phyloP scores from a whole-genome alignment of 1,140 invertebrate species.

The Diorhabda sublineata region DNA sequence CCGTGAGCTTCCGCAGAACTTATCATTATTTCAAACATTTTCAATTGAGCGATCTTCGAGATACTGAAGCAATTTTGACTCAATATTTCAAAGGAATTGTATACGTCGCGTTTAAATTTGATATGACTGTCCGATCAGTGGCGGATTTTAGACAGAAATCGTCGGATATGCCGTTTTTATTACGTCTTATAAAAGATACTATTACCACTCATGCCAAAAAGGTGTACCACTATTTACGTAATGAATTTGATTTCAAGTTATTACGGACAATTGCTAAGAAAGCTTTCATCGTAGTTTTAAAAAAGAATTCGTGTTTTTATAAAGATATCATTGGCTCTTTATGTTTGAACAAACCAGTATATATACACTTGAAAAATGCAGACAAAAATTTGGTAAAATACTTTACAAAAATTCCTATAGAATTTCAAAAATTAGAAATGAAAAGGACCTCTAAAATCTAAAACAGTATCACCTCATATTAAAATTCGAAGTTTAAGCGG shows the following conservation, averaged over 20 bases:
- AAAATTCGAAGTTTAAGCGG: too few species aligned
- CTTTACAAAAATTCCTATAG: constrained; percentile 4
- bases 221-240: background rate
- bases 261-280: constrained; percentile 15
- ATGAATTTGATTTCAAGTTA: constrained; percentile 5
- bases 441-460: constrained; percentile 14
- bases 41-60: constrained; percentile 17
- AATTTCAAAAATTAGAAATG: constrained; percentile 3
- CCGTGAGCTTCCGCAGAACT: constrained; percentile 12
- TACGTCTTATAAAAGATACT: background rate
- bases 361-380: constrained; percentile 3
- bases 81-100: constrained; percentile 24
- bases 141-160: constrained; percentile 4
- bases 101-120: constrained; percentile 22
- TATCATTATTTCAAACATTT: constrained; percentile 22
- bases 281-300: constrained; percentile 22
- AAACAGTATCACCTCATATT: background rate
- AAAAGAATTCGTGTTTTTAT: constrained; percentile 17
- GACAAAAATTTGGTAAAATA: background rate
- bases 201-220: constrained; percentile 10
- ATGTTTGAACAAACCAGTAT: background rate
- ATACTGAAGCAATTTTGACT: constrained; percentile 12
- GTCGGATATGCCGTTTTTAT: constrained; percentile 9
- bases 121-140: constrained; percentile 16
- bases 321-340: constrained; percentile 8